phyloP scores from a whole-genome alignment of 1,140 invertebrate genomes.

The Oscheius sp. region DNA sequence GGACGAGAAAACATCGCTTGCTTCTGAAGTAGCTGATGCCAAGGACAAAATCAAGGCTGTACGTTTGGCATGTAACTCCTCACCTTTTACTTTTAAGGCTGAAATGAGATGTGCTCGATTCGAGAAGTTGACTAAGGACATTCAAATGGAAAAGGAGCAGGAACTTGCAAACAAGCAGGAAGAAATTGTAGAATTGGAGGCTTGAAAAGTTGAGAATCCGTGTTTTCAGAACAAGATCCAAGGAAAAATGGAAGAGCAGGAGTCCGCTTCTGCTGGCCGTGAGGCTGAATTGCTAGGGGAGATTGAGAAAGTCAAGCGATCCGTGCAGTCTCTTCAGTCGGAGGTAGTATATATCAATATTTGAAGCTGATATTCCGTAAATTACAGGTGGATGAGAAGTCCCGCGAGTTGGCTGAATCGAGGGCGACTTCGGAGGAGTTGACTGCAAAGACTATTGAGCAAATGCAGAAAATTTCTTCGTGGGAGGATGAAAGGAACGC shows the following conservation, averaged over 20 bases:
- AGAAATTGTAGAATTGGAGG: background rate
- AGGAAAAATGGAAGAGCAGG: constrained; percentile 51
- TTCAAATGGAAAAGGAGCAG: too few species aligned
- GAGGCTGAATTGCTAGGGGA: background rate
- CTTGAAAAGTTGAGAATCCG: too few species aligned
- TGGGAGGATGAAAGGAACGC: constrained; percentile 28
- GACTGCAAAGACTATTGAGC: constrained; percentile 18
- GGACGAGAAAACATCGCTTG: too few species aligned
- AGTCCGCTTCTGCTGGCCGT: constrained; percentile 44
- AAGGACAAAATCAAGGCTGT: too few species aligned
- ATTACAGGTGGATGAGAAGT: background rate
- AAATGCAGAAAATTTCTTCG: constrained; percentile 11
- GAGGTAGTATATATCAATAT: background rate
- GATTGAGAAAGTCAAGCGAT: background rate
- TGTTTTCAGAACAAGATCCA: constrained; percentile 26
- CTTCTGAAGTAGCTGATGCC: too few species aligned
- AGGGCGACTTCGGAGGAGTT: background rate
- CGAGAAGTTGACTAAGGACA: too few species aligned
- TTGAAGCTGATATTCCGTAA: background rate
- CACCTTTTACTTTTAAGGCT: too few species aligned
- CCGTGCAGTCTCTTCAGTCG: background rate
- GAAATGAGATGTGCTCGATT: too few species aligned
- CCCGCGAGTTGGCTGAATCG: background rate
- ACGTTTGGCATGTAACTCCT: too few species aligned
- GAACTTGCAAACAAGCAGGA: too few species aligned